phyloP scores from a whole-genome alignment of 2,797 vertebrate species.

The Mormyrus hasselquistii region DNA sequence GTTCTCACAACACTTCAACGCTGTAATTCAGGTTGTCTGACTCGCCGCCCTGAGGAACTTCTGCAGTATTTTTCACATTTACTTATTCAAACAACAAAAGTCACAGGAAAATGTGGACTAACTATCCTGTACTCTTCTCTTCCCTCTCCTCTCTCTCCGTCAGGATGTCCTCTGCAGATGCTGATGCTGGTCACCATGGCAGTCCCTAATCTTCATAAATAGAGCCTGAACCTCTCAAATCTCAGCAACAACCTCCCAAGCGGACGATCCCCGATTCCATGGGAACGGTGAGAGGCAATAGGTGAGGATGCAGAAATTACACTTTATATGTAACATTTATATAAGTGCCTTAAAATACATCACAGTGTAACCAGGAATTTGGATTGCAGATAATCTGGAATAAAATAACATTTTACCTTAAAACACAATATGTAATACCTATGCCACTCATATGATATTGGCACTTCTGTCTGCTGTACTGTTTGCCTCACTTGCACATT shows the following conservation, averaged over 20 bases:
- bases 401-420: neutral
- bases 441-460: neutral
- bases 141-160: neutral
- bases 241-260: conserved; percentile 50
- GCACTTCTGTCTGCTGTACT: neutral
- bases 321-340: neutral
- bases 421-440: neutral
- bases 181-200: conserved; percentile 31
- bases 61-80: neutral
- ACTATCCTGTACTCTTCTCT: conserved; percentile 24
- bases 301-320: conserved; percentile 48
- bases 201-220: conserved; percentile 49
- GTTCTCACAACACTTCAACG: neutral
- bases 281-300: conserved; percentile 75
- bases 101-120: neutral
- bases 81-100: neutral
- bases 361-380: neutral
- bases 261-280: conserved; percentile 67
- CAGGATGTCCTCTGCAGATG: conserved; percentile 21
- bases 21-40: neutral
- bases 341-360: neutral
- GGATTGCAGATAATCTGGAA: neutral
- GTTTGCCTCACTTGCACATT: neutral
- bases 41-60: neutral
- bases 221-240: conserved; percentile 39